Base-by-base conservation (phyloP, 2,888 invertebrate genomes). In the Incurvaria masculella region DNA sequence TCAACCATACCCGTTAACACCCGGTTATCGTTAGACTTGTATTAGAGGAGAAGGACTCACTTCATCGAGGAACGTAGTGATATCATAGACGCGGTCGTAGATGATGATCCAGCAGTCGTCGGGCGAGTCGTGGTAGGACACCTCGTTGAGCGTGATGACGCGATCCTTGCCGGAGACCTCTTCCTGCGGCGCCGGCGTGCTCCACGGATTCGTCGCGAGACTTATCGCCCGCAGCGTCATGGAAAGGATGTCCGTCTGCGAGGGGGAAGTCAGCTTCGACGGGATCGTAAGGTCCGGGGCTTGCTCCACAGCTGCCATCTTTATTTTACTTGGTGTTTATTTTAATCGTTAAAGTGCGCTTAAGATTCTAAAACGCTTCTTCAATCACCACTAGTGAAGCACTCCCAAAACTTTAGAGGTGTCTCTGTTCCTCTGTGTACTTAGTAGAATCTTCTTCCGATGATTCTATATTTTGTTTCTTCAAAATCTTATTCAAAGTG, bases 41-140 rank as follows among this genome's bases (percentile, higher is more conserved):
- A 27, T 14, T 27, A 11, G 8, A n/a, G n/a, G n/a, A n/a, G n/a
- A n/a, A n/a, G 4, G 58, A 62, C 67, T 72, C 68, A 87, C 87
- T 80, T 84, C 82, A 53, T 82, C 72, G 40, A 94, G 65, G 64
- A 94, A 92, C 33, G 81, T 78, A 1, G 92, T 88, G 46, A 92
- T 82, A 61, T 94, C 87, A 65, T 92, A 94, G 11, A 94, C 89
- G 49, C 88, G 85, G 72, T 94, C 93, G 65, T 89, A 90, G 43
- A 94, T 83, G n/a, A 91, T 83, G 45, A 93, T 79, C 94, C 94
- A 94, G 67, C 93, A 94, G 62, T 91, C 89, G 14, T 81, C 67
- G 5, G 68, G 66, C 17, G 80, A 78, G 61, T 91, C 91, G 61
- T 94, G 94, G 61, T 81, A 81, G 4, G 87, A 79, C 3, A 94